These are phyloP conservation scores for Polylopha cassiicola DNA, from an alignment of 2,888 invertebrate species.

Conservation along the genomic window DNA sequence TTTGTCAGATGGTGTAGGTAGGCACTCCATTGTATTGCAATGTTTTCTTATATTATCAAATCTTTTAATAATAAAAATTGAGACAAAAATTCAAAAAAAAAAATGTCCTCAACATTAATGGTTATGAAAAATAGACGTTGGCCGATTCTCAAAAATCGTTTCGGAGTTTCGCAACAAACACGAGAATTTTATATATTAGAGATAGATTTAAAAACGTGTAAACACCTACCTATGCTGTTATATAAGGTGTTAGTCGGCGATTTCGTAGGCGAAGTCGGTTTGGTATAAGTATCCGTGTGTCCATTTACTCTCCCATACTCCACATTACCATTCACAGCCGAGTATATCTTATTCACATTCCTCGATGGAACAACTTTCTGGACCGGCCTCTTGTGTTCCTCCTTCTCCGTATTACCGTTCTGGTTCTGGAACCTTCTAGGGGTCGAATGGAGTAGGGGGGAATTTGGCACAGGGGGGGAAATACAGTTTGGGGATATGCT, in stretches of 20 bases:
- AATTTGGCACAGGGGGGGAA: slow-evolving; percentile 61
- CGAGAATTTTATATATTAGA: no score
- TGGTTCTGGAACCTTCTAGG: slow-evolving; percentile 64
- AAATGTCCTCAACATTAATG: no score
- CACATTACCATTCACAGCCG: slow-evolving; percentile 68
- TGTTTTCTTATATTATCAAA: no score
- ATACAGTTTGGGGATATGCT: slow-evolving; percentile 48
- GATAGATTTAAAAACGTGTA: no score
- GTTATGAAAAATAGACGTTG: no score
- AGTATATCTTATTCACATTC: slow-evolving; percentile 74
- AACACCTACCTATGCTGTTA: slow-evolving; percentile 52
- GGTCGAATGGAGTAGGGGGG: slow-evolving; percentile 69
- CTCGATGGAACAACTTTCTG: slow-evolving; percentile 90
- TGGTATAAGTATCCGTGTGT: slow-evolving; percentile 72
- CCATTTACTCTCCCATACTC: slow-evolving; percentile 57
- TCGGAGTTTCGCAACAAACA: no score
- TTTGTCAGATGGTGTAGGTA: no score
- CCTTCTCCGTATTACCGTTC: slow-evolving; percentile 61
- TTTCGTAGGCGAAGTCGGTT: slow-evolving; percentile 82
- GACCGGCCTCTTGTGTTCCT: slow-evolving; percentile 81
- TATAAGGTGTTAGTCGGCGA: slow-evolving; percentile 78
- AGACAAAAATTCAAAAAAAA: no score
- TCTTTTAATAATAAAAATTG: no score
- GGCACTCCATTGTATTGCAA: no score
- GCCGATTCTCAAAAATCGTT: no score